Conservation (phyloP, 2,888 invertebrate species). For the Spodoptera littoralis region DNA sequence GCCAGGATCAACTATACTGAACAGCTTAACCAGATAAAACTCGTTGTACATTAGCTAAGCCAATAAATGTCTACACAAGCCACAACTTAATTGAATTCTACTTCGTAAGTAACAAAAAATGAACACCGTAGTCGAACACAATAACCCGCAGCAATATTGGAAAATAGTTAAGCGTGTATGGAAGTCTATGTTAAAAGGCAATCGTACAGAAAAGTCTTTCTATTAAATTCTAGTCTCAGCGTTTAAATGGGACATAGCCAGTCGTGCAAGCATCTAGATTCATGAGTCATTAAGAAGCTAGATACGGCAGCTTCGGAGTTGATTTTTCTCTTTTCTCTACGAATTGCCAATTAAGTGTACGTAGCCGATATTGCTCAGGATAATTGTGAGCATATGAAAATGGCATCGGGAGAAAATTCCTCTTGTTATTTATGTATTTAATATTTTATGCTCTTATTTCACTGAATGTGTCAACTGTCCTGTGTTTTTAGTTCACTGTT, state of each 20-base stretch:
- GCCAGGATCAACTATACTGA: slow-evolving; percentile 1
- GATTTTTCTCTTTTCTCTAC: slow-evolving; percentile 35
- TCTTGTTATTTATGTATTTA: slow-evolving; percentile 6
- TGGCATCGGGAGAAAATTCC: slow-evolving; percentile 3
- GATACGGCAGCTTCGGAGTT: slow-evolving; percentile 41
- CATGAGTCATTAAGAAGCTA: slow-evolving; percentile 49
- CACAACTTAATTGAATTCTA: too few relatives aligned
- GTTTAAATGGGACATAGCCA: slow-evolving; percentile 30
- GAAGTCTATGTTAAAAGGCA: slow-evolving; percentile 10
- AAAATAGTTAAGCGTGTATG: neutral
- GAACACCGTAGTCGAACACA: neutral
- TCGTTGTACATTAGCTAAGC: too few relatives aligned
- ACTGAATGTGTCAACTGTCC: slow-evolving; percentile 12
- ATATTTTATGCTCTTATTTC: slow-evolving; percentile 19
- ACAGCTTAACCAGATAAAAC: neutral
- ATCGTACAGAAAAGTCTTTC: slow-evolving; percentile 14
- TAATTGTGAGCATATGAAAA: slow-evolving; percentile 19
- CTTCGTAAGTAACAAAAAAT: neutral
- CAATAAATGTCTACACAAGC: too few relatives aligned
- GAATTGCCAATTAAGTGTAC: slow-evolving; percentile 39
- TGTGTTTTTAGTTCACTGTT: slow-evolving; percentile 17
- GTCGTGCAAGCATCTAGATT: slow-evolving; percentile 36
- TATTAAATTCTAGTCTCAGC: slow-evolving; percentile 30
- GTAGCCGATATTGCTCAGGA: slow-evolving; percentile 12
- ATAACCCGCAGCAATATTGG: neutral